A percentile compares a stretch with the other conserved stretches of the same genome.
Conservation (phyloP, 2,888 invertebrate species). For the Drosophila kanekoi region DNA sequence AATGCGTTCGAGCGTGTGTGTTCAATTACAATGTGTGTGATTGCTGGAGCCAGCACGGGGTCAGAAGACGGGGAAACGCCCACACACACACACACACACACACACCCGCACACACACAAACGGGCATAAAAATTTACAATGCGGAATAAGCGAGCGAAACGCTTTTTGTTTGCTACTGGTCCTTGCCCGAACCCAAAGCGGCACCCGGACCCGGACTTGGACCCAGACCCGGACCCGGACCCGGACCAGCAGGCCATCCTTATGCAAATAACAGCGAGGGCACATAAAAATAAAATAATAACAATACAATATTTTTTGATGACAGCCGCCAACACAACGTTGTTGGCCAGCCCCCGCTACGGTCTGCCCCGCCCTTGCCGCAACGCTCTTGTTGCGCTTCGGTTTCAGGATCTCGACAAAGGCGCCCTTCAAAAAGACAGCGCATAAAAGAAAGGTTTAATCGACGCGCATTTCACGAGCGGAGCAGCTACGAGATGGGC, state of each 20-base stretch:
- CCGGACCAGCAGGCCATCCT: constrained; percentile 60
- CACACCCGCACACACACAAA: constrained; percentile 27
- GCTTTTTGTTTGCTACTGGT: constrained; percentile 71
- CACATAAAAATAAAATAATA: constrained; percentile 81
- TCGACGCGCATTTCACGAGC: constrained; percentile 70
- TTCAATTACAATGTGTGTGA: constrained; percentile 82
- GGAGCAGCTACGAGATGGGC: constrained; percentile 2
- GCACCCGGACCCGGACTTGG: constrained; percentile 17
- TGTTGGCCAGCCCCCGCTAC: constrained; percentile 44
- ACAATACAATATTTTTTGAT: constrained; percentile 81
- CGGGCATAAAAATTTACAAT: constrained; percentile 79
- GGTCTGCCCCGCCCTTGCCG: not conserved
- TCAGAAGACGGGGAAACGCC: constrained; percentile 38
- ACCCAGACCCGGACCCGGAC: constrained; percentile 11
- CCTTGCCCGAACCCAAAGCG: constrained; percentile 34
- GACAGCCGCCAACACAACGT: constrained; percentile 71
- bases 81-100: constrained; percentile 42
- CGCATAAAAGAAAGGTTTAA: constrained; percentile 78
- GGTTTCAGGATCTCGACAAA: constrained; percentile 54
- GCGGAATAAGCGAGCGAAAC: constrained; percentile 81
- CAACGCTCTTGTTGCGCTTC: constrained; percentile 10
- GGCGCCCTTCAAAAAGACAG: constrained; percentile 63
- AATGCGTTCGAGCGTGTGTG: constrained; percentile 81
- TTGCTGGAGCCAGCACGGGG: constrained; percentile 65
- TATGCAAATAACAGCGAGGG: constrained; percentile 76